Evolutionary conservation across 2,797 vertebrate genomes (phyloP).

Genomic region (Rhinophrynus dorsalis): DNA sequence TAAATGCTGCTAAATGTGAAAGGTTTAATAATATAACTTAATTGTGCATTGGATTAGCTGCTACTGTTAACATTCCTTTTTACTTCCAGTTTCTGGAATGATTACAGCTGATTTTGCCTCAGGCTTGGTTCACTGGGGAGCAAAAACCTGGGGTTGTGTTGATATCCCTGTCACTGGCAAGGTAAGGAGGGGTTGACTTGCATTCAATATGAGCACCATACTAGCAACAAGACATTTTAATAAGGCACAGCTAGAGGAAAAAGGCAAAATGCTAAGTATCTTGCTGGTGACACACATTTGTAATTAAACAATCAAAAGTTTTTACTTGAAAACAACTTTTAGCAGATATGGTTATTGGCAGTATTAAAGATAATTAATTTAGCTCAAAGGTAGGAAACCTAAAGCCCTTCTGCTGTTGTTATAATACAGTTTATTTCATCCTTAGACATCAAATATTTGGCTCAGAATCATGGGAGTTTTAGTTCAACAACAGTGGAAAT

Average conservation of each 20-base stretch:
- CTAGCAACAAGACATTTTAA: conserved; percentile 57
- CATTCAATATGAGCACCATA: conserved; percentile 49
- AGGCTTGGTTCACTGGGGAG: conserved; percentile 76
- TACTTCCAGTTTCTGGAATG: conserved; percentile 74
- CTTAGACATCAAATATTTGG: too few species aligned
- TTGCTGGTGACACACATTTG: conserved; percentile 1
- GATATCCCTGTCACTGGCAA: conserved; percentile 82
- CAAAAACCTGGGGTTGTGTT: conserved; percentile 82
- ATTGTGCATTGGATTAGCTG: conserved; percentile 53
- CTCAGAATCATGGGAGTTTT: too few species aligned
- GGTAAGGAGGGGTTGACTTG: conserved; percentile 65
- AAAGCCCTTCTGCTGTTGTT: too few species aligned
- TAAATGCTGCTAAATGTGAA: conserved; percentile 24
- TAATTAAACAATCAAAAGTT: conserved; percentile 17
- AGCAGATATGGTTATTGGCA: not conserved
- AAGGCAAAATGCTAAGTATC: conserved; percentile 10
- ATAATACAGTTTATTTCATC: too few species aligned
- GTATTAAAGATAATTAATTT: too few species aligned
- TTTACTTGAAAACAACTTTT: conserved; percentile 6
- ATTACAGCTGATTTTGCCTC: conserved; percentile 82
- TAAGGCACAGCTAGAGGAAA: conserved; percentile 41
- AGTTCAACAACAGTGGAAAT: too few species aligned
- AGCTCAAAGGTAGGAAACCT: too few species aligned
- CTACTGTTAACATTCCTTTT: conserved; percentile 56
- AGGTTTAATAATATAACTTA: conserved; percentile 50